phyloP scores from a whole-genome alignment of 2,113 vertebrate genomes.

The Rana temporaria region DNA sequence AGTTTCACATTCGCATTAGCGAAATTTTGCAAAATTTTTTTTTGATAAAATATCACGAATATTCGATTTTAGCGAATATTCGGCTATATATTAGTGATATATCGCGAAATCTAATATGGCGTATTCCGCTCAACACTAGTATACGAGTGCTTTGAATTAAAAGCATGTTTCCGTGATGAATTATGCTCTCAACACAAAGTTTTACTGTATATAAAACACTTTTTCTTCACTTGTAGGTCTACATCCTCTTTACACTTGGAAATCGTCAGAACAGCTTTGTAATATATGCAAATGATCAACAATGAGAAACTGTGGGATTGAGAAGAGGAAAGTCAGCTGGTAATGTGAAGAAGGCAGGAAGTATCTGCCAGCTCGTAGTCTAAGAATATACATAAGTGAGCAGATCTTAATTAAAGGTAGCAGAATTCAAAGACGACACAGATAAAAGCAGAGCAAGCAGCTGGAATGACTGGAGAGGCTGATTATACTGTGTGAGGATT shows the following conservation, averaged over 20 bases:
- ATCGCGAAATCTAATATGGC: no score
- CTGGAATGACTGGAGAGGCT: not conserved
- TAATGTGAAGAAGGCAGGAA: conserved; percentile 1
- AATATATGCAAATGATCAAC: conserved; percentile 26
- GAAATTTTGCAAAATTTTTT: no score
- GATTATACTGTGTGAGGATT: not conserved
- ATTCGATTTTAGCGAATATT: no score
- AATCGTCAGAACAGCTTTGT: not conserved
- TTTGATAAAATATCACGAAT: no score
- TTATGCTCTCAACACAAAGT: no score
- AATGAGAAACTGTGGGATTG: not conserved
- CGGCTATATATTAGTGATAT: no score
- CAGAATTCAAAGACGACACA: conserved; percentile 15
- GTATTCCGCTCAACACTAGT: no score
- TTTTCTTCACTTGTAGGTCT: no score
- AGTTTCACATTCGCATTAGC: no score
- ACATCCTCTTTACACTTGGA: not conserved
- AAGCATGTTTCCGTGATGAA: no score
- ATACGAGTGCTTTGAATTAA: no score
- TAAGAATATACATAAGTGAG: conserved; percentile 14
- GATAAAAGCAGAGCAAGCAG: conserved; percentile 21
- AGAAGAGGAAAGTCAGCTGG: conserved; percentile 11
- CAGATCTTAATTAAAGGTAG: conserved; percentile 28
- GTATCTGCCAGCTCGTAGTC: conserved; percentile 1
- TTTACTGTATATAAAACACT: no score